These are phyloP conservation scores for Jaculus jaculus DNA, from an alignment of 2,113 vertebrate genomes.

Conservation along the genomic window DNA sequence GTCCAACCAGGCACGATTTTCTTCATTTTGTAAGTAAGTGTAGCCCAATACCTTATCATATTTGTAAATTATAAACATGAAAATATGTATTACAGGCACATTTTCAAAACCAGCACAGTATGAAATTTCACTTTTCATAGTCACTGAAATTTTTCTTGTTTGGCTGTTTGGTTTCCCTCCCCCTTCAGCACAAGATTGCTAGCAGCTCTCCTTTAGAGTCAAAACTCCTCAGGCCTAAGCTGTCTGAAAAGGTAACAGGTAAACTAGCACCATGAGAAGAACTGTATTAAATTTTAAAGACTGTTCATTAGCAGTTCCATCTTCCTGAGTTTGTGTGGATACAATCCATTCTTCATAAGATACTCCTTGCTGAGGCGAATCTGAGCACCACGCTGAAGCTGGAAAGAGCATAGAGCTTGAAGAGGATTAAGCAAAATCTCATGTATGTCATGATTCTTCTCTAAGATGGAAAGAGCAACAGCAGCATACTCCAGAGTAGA, in stretches of 20 bases:
- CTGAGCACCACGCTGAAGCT: conserved; percentile 96
- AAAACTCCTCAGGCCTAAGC: conserved; percentile 9
- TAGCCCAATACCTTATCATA: not conserved
- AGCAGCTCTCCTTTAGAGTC: not conserved
- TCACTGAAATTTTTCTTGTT: not conserved
- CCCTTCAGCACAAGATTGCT: too few relatives aligned
- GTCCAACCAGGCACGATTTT: conserved; percentile 25
- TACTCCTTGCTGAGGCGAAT: conserved; percentile 98
- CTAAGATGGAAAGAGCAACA: conserved; percentile 91
- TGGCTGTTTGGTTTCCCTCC: conserved; percentile 37
- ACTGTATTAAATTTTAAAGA: conserved; percentile 88
- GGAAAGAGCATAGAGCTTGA: conserved; percentile 95
- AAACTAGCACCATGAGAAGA: conserved; percentile 54
- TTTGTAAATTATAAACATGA: too few relatives aligned
- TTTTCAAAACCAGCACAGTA: too few relatives aligned
- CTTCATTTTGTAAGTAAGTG: conserved; percentile 49
- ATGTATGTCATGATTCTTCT: conserved; percentile 91
- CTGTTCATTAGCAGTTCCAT: too few relatives aligned
- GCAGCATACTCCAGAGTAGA: conserved; percentile 98
- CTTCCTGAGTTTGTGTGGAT: conserved; percentile 96
- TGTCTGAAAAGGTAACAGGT: too few relatives aligned
- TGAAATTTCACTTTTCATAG: too few relatives aligned
- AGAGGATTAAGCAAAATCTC: conserved; percentile 95
- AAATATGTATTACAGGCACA: too few relatives aligned
- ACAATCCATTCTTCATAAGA: conserved; percentile 94